Evolutionary conservation across 2,888 invertebrate species (phyloP), one percentile per base, ranked within the genome.

Genomic region (Pseudococcus viburni): DNA sequence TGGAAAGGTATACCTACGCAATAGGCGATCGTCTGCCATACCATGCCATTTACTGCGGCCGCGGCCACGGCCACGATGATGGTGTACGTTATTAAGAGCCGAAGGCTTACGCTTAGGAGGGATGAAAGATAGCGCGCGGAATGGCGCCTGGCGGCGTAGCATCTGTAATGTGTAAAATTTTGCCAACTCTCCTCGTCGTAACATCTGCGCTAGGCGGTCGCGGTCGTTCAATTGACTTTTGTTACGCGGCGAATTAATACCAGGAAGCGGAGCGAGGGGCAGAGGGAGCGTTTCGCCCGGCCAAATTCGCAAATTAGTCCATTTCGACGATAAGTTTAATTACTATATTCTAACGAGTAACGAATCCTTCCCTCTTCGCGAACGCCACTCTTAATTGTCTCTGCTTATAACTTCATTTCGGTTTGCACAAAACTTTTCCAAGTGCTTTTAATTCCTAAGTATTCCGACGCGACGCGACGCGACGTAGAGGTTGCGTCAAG

Each of bases 241-340:
- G 64, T 64, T 64, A 64, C 11, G 17, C 17, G 17, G 22, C 64
- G 64, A 19, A 64, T 19, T 64, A 64, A 33, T 33, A 7, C 64
- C 11, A 6, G 64, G 22, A 11, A 22, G 3, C 12, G 22, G 22
- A 64, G 64, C 22, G 19, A 12, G 17, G 51, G 12, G 51, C 12
- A 15, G 5, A 17, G 64, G 19, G 8, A 7, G 12, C 64, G 22
- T 64, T 22, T 22, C 64, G 64, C 64, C 64, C 12, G 64, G 64
- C 64, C 19, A 64, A 64, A 64, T 64, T 64, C 64, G 64, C 64
- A 64, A 64, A 64, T 64, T 64, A 64, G 64, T 64, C 64, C 64
- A 22, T 64, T 64, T 64, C 64, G 64, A 64, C 64, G 64, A 64
- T 64, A 64, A 64, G 64, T 64, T 64, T 64, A 64, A 64, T 64